phyloP scores from a whole-genome alignment of 1,140 invertebrate genomes.

The Magallana angulata region DNA sequence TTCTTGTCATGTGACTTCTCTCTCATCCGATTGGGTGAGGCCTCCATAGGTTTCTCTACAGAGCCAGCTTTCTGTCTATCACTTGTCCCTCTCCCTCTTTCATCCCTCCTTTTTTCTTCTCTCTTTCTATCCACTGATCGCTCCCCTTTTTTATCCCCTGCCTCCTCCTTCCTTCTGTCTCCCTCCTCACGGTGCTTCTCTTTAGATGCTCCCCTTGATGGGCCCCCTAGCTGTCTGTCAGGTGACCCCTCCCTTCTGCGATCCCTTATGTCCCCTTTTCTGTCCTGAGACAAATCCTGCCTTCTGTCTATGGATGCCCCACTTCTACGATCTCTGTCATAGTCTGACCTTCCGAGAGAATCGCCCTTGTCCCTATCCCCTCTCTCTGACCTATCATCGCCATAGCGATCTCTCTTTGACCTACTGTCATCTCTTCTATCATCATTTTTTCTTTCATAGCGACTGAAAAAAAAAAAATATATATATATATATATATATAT shows the following conservation, averaged over 20 bases:
- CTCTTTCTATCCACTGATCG: background rate
- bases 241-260: conserved; percentile 15
- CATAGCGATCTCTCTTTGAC: conserved; percentile 44
- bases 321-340: background rate
- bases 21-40: background rate
- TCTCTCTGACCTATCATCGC: conserved; percentile 38
- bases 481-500: background rate
- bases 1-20: conserved; percentile 41
- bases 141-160: conserved; percentile 11
- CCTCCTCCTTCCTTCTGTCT: conserved; percentile 8
- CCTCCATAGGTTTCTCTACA: background rate
- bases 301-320: background rate
- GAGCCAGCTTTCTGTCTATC: conserved; percentile 17
- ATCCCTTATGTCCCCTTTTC: conserved; percentile 27
- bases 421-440: background rate
- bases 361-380: conserved; percentile 1
- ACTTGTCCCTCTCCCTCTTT: conserved; percentile 16
- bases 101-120: conserved; percentile 38
- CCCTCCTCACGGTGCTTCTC: conserved; percentile 44
- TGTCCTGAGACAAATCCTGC: conserved; percentile 22
- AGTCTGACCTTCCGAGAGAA: background rate
- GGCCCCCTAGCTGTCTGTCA: conserved; percentile 28
- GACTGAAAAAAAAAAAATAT: background rate
- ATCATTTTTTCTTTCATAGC: conserved; percentile 49
- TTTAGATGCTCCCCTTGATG: conserved; percentile 44